These are phyloP conservation scores for Epinephelus moara DNA, from an alignment of 2,113 vertebrate genomes.

Conservation along the genomic window DNA sequence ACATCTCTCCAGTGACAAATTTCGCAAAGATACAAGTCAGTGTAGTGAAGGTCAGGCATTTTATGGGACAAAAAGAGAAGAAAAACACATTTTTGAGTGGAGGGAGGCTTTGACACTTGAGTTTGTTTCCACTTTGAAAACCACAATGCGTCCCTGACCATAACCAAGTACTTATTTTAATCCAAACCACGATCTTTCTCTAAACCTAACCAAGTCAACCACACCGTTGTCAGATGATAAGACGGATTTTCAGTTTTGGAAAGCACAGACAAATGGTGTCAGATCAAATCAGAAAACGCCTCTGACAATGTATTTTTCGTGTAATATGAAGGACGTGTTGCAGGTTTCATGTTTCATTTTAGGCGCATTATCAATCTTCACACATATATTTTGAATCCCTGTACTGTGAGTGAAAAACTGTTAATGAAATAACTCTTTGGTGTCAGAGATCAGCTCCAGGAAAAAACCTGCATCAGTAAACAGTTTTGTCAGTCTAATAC, in stretches of 20 bases:
- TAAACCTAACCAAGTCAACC: neutral
- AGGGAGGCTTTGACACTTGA: no score
- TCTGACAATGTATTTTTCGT: neutral
- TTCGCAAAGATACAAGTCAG: no score
- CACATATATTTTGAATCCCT: neutral
- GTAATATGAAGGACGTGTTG: neutral
- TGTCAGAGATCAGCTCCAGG: constrained; percentile 4
- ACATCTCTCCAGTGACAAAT: no score
- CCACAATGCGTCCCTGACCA: neutral
- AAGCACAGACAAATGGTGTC: neutral
- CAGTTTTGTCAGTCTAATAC: constrained; percentile 11
- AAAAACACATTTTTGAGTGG: no score
- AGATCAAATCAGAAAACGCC: neutral
- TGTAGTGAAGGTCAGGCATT: no score
- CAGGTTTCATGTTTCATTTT: neutral
- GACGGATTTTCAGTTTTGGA: neutral
- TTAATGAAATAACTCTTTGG: constrained; percentile 5
- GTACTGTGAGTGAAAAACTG: neutral
- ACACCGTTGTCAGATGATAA: neutral
- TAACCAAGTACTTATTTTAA: neutral
- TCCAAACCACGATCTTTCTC: neutral
- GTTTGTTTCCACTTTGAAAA: neutral
- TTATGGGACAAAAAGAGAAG: no score
- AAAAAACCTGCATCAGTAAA: constrained; percentile 3
- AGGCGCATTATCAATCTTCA: neutral